A percentile compares a stretch with the other conserved stretches of the same genome.
Evolutionary conservation across 1,140 invertebrate genomes (phyloP).

Genomic region (Trichoplusia ni): DNA sequence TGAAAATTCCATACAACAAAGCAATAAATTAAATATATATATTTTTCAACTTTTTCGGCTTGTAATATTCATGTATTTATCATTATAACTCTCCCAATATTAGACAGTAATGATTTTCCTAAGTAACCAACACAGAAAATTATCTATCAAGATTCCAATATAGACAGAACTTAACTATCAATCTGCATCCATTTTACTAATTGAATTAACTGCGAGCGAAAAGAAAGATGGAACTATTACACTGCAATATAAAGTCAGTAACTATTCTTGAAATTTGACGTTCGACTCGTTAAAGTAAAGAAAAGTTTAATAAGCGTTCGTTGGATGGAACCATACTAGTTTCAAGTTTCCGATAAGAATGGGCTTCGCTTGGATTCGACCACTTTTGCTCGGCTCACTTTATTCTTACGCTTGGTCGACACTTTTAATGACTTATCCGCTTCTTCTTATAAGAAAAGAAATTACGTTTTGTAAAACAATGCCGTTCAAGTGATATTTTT

Average conservation of each 20-base stretch:
- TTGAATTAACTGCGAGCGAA: constrained; percentile 25
- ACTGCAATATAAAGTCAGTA: constrained; percentile 32
- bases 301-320: constrained; percentile 71
- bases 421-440: constrained; percentile 75
- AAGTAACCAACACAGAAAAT: neutral
- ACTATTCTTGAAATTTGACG: constrained; percentile 55
- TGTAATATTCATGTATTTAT: no score
- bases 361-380: constrained; percentile 58
- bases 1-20: no score
- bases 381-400: constrained; percentile 53
- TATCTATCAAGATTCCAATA: neutral
- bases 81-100: no score
- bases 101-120: no score
- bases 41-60: no score
- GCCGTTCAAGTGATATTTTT: constrained; percentile 21
- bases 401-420: constrained; percentile 63
- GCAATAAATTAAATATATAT: no score
- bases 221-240: constrained; percentile 31
- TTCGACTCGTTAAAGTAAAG: constrained; percentile 56
- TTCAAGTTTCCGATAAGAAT: constrained; percentile 66
- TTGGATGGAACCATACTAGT: constrained; percentile 62
- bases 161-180: constrained; percentile 10
- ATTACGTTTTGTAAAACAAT: constrained; percentile 42
- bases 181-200: constrained; percentile 23
- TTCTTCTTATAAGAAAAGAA: constrained; percentile 51